Base-by-base conservation (phyloP, 2,888 invertebrate species). In the Cinara cedri region DNA sequence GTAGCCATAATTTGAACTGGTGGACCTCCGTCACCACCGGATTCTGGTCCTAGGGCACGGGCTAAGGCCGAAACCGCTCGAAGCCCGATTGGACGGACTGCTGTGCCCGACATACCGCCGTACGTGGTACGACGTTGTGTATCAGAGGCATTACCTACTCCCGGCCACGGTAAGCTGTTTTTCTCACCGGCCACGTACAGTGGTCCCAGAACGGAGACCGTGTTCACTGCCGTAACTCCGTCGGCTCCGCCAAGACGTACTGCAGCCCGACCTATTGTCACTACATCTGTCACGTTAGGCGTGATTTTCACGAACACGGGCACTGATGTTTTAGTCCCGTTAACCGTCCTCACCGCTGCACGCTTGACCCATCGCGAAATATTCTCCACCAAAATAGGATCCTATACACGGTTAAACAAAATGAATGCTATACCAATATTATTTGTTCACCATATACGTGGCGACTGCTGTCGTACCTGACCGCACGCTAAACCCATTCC, bases 401-500 rank as follows among this genome's bases (percentile, higher is more conserved):
- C 91, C 93, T 94, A 85, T 11, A 84, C 85, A 82, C 82, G 62
- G 81, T 75, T 57, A 16, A 78, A 16, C 0, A 14, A 19, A 62
- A n/a, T 62, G 10, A n/a, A 4, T 1, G 6, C 1, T 42, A 13
- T 46, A 46, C 46, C 46, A 1, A 8, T 13, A 46, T 13, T 13
- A 13, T 46, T 13, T 10, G 46, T 8, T 46, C 46, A 21, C 21
- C 3, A 8, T 60, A 14, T 3, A n/a, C 34, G 34, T 34, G 34
- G 34, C 6, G 24, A 34, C 14, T 24, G 16, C 0, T 54, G 19
- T 14, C n/a, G 3, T 85, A 93, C 94, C 89, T 98, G 97, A 81
- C 98, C 98, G 86, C 98, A 98, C 65, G 98, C 98, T 72, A 99
- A 87, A 0, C 98, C 99, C 98, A 99, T 98, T 57, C 98, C 98